Conservation (phyloP, 2,113 vertebrate species). For the Parotia lawesii region DNA sequence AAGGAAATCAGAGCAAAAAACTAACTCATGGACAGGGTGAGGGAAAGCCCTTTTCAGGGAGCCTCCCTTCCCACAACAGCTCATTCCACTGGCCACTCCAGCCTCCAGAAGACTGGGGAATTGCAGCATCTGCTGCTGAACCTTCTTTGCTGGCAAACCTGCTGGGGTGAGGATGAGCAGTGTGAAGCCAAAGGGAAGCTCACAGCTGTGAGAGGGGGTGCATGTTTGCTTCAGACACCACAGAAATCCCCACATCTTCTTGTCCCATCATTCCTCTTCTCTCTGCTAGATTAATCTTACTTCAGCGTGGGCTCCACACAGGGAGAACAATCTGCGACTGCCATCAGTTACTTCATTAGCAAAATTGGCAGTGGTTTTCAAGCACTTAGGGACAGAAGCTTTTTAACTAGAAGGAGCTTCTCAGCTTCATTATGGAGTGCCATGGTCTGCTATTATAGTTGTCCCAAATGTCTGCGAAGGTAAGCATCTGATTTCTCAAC, state of each 20-base stretch:
- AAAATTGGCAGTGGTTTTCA: neutral
- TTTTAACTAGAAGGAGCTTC: neutral
- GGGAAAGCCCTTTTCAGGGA: neutral
- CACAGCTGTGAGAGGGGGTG: neutral
- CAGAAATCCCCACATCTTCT: rapidly evolving
- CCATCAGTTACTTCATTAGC: neutral
- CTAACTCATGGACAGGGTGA: neutral
- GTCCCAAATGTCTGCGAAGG: neutral
- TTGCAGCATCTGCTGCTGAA: neutral
- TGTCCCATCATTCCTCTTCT: neutral
- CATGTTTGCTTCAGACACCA: rapidly evolving
- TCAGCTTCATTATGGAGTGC: neutral
- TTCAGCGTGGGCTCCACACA: rapidly evolving
- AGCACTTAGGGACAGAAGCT: neutral
- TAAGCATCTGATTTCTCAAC: neutral
- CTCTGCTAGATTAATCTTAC: neutral
- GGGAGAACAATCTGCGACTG: neutral
- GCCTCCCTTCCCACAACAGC: neutral
- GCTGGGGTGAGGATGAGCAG: neutral
- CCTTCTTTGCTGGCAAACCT: neutral
- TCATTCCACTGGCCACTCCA: neutral
- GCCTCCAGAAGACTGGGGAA: neutral
- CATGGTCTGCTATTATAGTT: neutral
- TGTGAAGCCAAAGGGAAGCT: neutral
- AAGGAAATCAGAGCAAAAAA: neutral